Base-by-base conservation (phyloP, 1,140 invertebrate species). In the Calliphora vicina region DNA sequence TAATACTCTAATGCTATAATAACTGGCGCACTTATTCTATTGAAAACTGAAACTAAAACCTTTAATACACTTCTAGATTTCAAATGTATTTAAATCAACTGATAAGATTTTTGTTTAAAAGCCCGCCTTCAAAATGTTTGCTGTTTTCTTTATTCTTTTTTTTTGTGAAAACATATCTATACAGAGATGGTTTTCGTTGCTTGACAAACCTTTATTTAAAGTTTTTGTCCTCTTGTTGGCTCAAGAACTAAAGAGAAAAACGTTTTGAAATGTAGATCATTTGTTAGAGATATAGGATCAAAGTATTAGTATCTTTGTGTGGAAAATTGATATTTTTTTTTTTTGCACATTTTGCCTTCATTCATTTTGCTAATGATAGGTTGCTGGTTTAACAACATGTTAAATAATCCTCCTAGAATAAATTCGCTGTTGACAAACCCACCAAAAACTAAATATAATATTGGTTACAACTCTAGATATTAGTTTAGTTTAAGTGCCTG, bases 201-300 rank as follows among this genome's bases (percentile, higher is more conserved):
- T 20, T 25, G 61, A 67, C 61, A 67, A 67, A 67, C 61, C 61
- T 67, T 67, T 20, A 23, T 67, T 57, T 17, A 5, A 2, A n/a
- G 45, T 15, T 57, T n/a, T 17, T 57, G 50, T 57, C 73, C 73
- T 76, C 27, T 35, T 76, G 27, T 9, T 35, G 35, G 6, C 6
- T 35, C 6, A 2, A 35, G 4, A 35, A 35, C 6, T 5, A 35
- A 35, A 8, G 4, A 17, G 0, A 50, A 17, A 50, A 50, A 50
- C 45, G 45, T 50, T 50, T 43, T 43, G 74, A 78, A 78, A 78
- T 78, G 42, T 78, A 78, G 74, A 78, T 78, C 74, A 78, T 42
- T 78, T 78, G 74, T 78, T 78, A 42, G n/a, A 78, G 74, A 78
- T 78, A 78, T 78, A 78, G 74, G 74, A 78, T 78, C 74, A 78